Percentiles rank a stretch among this genome's conserved stretches.
Conservation (phyloP, 2,888 invertebrate genomes). For the Laothoe populi region DNA sequence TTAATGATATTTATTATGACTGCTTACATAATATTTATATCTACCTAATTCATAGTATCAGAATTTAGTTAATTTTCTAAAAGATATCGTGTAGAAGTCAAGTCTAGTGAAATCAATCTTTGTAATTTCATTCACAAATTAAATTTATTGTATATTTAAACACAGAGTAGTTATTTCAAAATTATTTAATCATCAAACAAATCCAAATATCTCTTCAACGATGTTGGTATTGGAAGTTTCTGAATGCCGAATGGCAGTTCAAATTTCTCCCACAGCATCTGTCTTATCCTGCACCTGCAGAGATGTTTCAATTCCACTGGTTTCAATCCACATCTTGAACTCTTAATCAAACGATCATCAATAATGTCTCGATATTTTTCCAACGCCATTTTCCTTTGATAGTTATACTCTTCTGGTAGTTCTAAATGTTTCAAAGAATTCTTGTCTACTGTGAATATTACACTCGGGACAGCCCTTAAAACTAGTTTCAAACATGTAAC, state of each 20-base stretch:
- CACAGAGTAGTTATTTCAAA: slow-evolving; percentile 22
- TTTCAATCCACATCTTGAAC: slow-evolving; percentile 84
- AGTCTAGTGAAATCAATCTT: too few relatives aligned
- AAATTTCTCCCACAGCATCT: slow-evolving; percentile 87
- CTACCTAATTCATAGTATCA: too few relatives aligned
- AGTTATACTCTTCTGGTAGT: slow-evolving; percentile 74
- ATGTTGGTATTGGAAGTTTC: slow-evolving; percentile 87
- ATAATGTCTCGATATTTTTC: slow-evolving; percentile 81
- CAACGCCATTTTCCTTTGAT: slow-evolving; percentile 68
- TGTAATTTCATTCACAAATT: too few relatives aligned
- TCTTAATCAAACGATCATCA: slow-evolving; percentile 85
- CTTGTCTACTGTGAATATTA: slow-evolving; percentile 79
- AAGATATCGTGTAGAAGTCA: too few relatives aligned
- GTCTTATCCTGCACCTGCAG: slow-evolving; percentile 88
- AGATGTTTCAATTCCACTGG: slow-evolving; percentile 91
- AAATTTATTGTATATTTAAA: slow-evolving; percentile 22
- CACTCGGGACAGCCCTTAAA: slow-evolving; percentile 86
- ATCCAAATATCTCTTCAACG: slow-evolving; percentile 89
- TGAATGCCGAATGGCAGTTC: slow-evolving; percentile 90
- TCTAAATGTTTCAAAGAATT: slow-evolving; percentile 59
- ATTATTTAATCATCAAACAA: slow-evolving; percentile 87
- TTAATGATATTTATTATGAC: too few relatives aligned
- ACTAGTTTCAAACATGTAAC: slow-evolving; percentile 88
- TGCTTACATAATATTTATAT: too few relatives aligned
- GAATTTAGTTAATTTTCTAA: too few relatives aligned